A percentile compares a stretch with the other conserved stretches of the same genome.
Conservation (phyloP, 2,797 vertebrate genomes). For the Sorex maritimensis region DNA sequence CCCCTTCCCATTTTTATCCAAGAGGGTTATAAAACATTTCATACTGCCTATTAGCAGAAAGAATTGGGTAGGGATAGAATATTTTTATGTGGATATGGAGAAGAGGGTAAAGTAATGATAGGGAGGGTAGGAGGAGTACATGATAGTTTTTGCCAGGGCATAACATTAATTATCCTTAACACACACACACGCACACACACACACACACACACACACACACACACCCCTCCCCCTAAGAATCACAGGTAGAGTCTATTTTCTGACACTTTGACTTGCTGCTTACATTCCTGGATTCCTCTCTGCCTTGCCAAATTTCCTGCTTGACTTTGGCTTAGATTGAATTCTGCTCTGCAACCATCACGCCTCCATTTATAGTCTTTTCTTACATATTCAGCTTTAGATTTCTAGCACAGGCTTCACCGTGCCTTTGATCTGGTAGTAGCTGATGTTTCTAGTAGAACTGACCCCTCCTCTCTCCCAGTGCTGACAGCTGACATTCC, state of each 20-base stretch:
- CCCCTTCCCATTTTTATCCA: constrained; percentile 22
- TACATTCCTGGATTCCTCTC: constrained; percentile 30
- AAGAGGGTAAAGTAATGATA: not conserved
- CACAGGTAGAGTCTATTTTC: not conserved
- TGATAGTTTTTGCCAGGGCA: constrained; percentile 75
- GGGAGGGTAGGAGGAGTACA: constrained; percentile 54
- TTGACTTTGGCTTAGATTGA: not conserved
- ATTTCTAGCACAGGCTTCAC: constrained; percentile 2
- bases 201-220: too few relatives aligned
- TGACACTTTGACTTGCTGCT: constrained; percentile 44
- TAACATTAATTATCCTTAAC: constrained; percentile 74
- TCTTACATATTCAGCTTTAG: constrained; percentile 34
- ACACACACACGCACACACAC: not conserved
- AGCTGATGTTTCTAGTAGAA: constrained; percentile 60
- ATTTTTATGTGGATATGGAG: constrained; percentile 64
- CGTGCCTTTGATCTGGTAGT: constrained; percentile 65
- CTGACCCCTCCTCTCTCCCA: not conserved
- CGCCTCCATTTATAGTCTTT: constrained; percentile 20
- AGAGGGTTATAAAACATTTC: constrained; percentile 72
- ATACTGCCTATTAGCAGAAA: constrained; percentile 76
- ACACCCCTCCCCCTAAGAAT: too few relatives aligned
- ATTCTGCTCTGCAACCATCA: constrained; percentile 6
- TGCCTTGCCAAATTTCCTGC: constrained; percentile 3
- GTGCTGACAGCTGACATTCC: constrained; percentile 62
- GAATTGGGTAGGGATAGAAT: constrained; percentile 69